Evolutionary conservation across 2,888 invertebrate species (phyloP).

Genomic region (Acleris cristana): DNA sequence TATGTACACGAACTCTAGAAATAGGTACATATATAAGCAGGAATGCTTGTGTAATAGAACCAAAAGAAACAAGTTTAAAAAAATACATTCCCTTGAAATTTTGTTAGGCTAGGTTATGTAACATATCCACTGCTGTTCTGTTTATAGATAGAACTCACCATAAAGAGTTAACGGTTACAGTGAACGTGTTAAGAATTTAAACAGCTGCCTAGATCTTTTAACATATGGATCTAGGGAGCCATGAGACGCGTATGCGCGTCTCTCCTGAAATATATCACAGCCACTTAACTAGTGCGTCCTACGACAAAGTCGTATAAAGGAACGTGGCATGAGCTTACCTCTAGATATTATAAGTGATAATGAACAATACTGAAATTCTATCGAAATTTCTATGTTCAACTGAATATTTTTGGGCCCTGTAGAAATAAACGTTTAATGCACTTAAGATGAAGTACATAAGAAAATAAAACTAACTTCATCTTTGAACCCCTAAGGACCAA

Average conservation of each 20-base stretch:
- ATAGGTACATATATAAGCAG: too few species aligned
- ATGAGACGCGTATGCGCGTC: conserved; percentile 31
- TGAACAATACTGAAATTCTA: conserved; percentile 27
- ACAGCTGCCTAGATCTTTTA: conserved; percentile 57
- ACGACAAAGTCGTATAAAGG: conserved; percentile 5
- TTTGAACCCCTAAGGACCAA: too few species aligned
- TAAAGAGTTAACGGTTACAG: too few species aligned
- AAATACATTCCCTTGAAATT: too few species aligned
- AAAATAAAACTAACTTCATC: too few species aligned
- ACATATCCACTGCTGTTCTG: too few species aligned
- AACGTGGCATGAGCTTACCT: conserved; percentile 22
- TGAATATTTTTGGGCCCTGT: background rate
- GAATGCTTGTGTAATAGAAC: too few species aligned
- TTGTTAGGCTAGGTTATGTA: too few species aligned
- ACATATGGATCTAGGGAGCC: conserved; percentile 63
- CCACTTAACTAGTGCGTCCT: conserved; percentile 64
- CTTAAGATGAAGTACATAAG: background rate
- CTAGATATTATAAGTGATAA: conserved; percentile 16
- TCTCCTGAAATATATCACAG: conserved; percentile 58
- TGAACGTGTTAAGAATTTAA: conserved; percentile 29
- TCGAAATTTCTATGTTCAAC: background rate
- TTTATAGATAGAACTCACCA: too few species aligned
- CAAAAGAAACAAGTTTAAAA: too few species aligned
- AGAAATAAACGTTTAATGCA: background rate
- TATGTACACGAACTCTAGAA: too few species aligned